These are phyloP conservation scores for Heteropelma amictum DNA, from an alignment of 2,888 invertebrate genomes.

Conservation along the genomic window DNA sequence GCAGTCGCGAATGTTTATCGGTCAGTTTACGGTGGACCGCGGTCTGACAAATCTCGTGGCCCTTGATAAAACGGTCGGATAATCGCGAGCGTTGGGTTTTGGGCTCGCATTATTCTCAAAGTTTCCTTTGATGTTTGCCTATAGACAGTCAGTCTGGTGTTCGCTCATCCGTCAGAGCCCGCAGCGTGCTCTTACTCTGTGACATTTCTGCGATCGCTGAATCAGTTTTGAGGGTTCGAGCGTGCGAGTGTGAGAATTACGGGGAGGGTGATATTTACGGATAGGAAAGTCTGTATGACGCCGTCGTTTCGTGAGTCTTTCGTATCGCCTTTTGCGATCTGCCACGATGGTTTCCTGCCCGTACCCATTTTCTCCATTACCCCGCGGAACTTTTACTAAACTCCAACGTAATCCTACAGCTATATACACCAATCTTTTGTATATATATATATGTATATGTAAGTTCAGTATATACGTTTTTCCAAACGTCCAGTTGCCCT, in stretches of 20 bases:
- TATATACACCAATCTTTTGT: no score
- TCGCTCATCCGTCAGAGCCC: constrained; percentile 53
- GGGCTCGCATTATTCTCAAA: constrained; percentile 35
- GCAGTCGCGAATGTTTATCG: neutral
- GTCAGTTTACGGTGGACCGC: constrained; percentile 25
- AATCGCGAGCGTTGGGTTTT: constrained; percentile 21
- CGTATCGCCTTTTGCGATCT: constrained; percentile 47
- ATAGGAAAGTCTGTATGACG: neutral
- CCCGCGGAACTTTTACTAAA: constrained; percentile 44
- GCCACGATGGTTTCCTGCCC: constrained; percentile 42
- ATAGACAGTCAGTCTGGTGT: constrained; percentile 35
- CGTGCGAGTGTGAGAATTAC: neutral
- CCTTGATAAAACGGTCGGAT: constrained; percentile 31
- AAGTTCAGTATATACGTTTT: neutral
- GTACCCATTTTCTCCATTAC: constrained; percentile 12
- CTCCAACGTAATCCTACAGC: constrained; percentile 38
- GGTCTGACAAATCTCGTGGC: neutral
- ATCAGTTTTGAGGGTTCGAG: constrained; percentile 46
- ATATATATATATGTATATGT: no score
- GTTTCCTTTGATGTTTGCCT: constrained; percentile 52
- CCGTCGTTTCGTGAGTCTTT: constrained; percentile 5
- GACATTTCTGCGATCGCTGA: constrained; percentile 56
- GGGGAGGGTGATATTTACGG: neutral
- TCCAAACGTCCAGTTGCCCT: constrained; percentile 27
- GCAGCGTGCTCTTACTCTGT: constrained; percentile 46